A percentile compares a stretch with the other conserved stretches of the same genome.
Conservation (phyloP, 2,797 vertebrate species). For the Eospalax fontanierii region DNA sequence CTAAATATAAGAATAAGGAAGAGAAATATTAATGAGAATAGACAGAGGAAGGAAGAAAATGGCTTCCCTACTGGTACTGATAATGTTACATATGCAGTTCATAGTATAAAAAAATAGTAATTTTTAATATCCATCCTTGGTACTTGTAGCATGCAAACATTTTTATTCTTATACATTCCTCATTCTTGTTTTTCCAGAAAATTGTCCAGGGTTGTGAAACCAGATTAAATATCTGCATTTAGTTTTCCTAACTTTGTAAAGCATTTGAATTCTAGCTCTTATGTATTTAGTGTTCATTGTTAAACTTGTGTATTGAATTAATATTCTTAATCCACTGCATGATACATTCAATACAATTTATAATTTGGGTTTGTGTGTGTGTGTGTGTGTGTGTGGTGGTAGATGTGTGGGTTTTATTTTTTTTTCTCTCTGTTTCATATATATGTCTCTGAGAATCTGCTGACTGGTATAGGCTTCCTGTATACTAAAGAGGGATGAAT, state of each 20-base stretch:
- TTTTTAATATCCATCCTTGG: neutral
- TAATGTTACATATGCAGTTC: too few relatives aligned
- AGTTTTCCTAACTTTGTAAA: slow-evolving; percentile 20
- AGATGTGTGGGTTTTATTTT: neutral
- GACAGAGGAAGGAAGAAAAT: too few relatives aligned
- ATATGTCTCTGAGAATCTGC: neutral
- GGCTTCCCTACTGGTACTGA: too few relatives aligned
- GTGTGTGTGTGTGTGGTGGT: too few relatives aligned
- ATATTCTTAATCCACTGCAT: neutral
- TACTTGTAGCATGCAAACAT: neutral
- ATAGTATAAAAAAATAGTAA: neutral
- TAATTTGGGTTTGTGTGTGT: neutral
- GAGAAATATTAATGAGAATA: too few relatives aligned
- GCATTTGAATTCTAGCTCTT: slow-evolving; percentile 22
- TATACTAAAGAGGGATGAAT: neutral
- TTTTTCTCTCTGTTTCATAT: neutral
- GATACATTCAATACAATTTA: neutral
- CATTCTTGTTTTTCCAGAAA: neutral
- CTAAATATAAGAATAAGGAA: too few relatives aligned
- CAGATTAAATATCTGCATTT: slow-evolving; percentile 20
- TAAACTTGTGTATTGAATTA: neutral
- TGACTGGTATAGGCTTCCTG: neutral
- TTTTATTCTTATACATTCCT: slow-evolving; percentile 56
- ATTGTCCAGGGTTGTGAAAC: slow-evolving; percentile 3
- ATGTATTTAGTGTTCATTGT: neutral